Conservation (phyloP, 2,888 invertebrate genomes). For the Pecten maximus region DNA sequence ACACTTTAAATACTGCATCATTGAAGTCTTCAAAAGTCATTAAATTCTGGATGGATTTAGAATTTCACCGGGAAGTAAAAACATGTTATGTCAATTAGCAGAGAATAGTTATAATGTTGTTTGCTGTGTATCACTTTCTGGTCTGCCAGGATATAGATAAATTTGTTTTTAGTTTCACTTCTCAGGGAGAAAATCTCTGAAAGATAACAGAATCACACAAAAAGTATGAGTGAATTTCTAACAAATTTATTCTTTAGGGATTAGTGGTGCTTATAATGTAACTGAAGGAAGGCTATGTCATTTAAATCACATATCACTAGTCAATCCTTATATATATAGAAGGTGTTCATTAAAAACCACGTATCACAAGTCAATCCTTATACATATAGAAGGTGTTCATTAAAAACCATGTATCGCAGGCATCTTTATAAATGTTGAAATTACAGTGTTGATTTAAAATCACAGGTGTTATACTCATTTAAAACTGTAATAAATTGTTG, state of each 20-base stretch:
- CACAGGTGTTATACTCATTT: not conserved
- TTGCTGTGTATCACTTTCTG: constrained; percentile 2
- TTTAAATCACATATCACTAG: not conserved
- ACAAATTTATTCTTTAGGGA: not conserved
- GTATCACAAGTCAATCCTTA: not conserved
- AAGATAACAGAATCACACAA: not conserved
- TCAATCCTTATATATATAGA: not conserved
- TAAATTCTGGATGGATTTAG: constrained; percentile 16
- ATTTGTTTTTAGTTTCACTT: not conserved
- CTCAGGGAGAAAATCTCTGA: not conserved
- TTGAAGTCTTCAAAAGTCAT: constrained; percentile 30
- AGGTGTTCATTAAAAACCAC: not conserved
- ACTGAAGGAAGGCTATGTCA: not conserved
- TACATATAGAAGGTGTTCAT: not conserved
- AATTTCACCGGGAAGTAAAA: not conserved
- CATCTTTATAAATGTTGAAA: not conserved
- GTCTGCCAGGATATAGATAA: not conserved
- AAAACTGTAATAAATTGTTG: not conserved
- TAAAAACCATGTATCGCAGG: not conserved
- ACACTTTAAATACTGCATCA: constrained; percentile 13
- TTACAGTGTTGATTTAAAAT: not conserved
- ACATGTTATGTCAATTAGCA: constrained; percentile 35
- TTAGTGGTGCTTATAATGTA: not conserved
- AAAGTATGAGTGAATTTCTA: not conserved
- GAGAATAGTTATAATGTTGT: not conserved